These are phyloP conservation scores for Meandrina meandrites DNA, from an alignment of 92 coral and sea anemone species.

Conservation along the genomic window DNA sequence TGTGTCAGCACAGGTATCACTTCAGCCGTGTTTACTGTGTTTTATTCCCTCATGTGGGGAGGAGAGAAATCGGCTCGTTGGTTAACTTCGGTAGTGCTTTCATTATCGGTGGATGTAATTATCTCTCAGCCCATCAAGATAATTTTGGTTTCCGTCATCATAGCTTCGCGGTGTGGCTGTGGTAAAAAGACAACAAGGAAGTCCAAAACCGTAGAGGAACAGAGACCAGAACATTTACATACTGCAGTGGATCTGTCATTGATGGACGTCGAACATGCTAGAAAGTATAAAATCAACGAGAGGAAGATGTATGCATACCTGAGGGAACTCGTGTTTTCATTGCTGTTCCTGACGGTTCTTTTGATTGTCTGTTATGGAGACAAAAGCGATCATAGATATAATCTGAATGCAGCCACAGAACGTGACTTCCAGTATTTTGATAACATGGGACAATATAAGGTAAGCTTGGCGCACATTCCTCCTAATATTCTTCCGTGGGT, in stretches of 20 bases:
- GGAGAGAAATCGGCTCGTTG: conserved; percentile 53
- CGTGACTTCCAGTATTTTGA: neutral
- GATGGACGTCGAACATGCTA: neutral
- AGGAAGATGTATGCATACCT: neutral
- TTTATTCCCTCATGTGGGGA: conserved; percentile 64
- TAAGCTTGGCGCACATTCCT: neutral
- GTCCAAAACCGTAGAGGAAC: neutral
- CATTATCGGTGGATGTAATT: conserved; percentile 43
- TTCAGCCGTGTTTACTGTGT: conserved; percentile 55
- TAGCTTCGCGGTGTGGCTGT: conserved; percentile 21
- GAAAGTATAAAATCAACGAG: conserved; percentile 5
- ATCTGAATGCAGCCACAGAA: neutral
- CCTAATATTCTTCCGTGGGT: no score
- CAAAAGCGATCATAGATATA: conserved; percentile 6
- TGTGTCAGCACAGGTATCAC: conserved; percentile 16
- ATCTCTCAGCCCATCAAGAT: conserved; percentile 58
- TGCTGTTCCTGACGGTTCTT: neutral
- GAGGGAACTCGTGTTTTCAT: neutral
- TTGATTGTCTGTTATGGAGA: conserved; percentile 30
- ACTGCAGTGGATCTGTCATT: neutral
- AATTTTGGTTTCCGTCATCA: conserved; percentile 52
- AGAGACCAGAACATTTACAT: neutral
- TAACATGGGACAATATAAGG: neutral
- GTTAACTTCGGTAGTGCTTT: conserved; percentile 57
- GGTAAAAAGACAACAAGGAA: neutral